Percentiles rank a stretch among this genome's conserved stretches.
Conservation (phyloP, 1,140 invertebrate genomes). For the Sinella curviseta region DNA sequence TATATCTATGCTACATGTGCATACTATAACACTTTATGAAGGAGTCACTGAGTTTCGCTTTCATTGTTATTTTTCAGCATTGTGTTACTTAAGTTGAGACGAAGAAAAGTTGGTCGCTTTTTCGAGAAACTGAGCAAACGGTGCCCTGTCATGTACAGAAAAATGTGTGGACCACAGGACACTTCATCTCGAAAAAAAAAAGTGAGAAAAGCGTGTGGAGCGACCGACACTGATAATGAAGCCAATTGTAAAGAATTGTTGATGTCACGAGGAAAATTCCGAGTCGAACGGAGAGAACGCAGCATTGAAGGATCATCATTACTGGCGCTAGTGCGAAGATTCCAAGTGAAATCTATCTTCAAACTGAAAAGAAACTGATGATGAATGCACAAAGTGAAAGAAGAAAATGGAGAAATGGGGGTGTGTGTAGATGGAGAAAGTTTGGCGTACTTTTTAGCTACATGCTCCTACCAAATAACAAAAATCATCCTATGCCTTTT, state of each 20-base stretch:
- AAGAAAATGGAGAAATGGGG: background rate
- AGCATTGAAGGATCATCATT: slow-evolving; percentile 7
- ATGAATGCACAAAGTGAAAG: slow-evolving; percentile 11
- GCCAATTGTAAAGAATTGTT: slow-evolving; percentile 17
- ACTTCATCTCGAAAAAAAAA: background rate
- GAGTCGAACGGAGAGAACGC: background rate
- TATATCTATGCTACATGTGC: no score
- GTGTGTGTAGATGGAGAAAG: background rate
- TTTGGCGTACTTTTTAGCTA: background rate
- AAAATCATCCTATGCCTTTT: no score
- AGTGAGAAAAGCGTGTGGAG: background rate
- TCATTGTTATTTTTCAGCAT: no score
- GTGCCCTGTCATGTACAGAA: background rate
- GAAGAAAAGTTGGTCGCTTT: no score
- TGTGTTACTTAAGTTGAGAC: no score
- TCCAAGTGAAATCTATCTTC: background rate
- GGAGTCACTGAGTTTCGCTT: no score
- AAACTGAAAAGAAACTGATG: slow-evolving; percentile 9
- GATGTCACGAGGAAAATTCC: background rate
- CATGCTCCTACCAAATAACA: no score
- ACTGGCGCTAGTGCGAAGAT: background rate
- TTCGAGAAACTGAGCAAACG: no score
- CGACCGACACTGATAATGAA: background rate
- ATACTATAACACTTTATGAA: no score
- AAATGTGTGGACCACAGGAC: background rate